phyloP scores from a whole-genome alignment of 2,888 invertebrate species.

The Apomyelois bistriatella region DNA sequence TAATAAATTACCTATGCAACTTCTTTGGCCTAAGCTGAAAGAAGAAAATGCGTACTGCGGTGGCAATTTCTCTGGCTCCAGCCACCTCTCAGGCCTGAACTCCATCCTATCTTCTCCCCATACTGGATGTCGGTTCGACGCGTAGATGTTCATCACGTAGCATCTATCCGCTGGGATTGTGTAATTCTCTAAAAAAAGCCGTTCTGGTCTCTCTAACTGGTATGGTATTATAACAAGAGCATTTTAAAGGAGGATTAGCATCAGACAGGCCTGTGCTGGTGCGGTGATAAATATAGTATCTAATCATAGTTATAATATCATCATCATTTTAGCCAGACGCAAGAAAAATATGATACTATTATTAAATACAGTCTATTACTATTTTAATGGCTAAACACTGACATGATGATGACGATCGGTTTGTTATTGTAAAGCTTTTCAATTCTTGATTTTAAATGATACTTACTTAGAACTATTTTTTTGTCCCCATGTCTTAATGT shows the following conservation, averaged over 20 bases:
- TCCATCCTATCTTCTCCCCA: slow-evolving; percentile 41
- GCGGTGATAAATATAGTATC: too few species aligned
- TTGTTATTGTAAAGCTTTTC: too few species aligned
- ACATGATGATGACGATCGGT: too few species aligned
- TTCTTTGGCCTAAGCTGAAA: slow-evolving; percentile 37
- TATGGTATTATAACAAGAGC: too few species aligned
- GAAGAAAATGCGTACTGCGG: slow-evolving; percentile 26
- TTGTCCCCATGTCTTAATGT: neutral
- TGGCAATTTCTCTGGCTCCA: slow-evolving; percentile 30
- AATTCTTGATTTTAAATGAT: neutral
- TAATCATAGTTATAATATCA: too few species aligned
- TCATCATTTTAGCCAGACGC: too few species aligned
- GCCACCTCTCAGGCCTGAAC: slow-evolving; percentile 46
- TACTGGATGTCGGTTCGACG: slow-evolving; percentile 33
- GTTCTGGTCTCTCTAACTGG: too few species aligned
- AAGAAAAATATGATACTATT: too few species aligned
- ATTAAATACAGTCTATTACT: too few species aligned
- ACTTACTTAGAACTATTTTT: neutral
- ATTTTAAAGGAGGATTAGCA: too few species aligned
- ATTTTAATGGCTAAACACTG: too few species aligned
- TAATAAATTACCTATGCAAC: slow-evolving; percentile 33
- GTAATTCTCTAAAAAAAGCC: slow-evolving; percentile 20
- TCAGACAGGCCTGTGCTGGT: too few species aligned
- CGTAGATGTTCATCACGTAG: slow-evolving; percentile 33
- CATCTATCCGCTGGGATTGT: slow-evolving; percentile 32